Evolutionary conservation across 2,113 vertebrate genomes (phyloP).

Genomic region (Tragulus kanchil): DNA sequence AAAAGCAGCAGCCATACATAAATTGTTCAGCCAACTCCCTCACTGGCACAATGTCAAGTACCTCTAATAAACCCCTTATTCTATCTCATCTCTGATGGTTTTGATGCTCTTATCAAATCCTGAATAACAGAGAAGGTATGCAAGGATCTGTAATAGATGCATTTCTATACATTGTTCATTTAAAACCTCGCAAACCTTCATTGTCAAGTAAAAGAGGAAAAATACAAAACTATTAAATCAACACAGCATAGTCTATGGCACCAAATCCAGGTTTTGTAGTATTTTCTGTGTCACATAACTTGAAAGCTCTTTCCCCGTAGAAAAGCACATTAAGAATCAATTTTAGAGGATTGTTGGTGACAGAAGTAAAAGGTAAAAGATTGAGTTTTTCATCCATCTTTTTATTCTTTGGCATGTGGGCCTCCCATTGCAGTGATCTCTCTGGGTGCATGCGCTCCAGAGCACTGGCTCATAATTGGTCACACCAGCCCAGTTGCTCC

Average conservation of each 20-base stretch:
- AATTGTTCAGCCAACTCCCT: not conserved
- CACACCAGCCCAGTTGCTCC: too few relatives aligned
- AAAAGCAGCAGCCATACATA: not conserved
- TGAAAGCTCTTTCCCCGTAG: not conserved
- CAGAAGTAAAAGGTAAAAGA: too few relatives aligned
- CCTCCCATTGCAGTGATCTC: too few relatives aligned
- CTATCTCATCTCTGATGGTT: not conserved
- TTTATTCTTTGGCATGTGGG: too few relatives aligned
- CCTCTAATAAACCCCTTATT: not conserved
- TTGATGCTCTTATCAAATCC: constrained; percentile 1
- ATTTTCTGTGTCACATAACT: not conserved
- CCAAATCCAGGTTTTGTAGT: not conserved
- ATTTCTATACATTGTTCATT: not conserved
- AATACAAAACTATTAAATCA: not conserved
- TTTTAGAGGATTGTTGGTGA: not conserved
- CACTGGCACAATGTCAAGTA: not conserved
- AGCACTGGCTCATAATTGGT: too few relatives aligned
- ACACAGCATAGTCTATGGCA: not conserved
- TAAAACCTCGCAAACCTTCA: not conserved
- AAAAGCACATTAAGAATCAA: not conserved
- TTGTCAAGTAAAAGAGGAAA: constrained; percentile 14
- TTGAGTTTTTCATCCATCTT: too few relatives aligned
- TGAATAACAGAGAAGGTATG: not conserved
- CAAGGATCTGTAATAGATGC: not conserved
- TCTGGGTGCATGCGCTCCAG: too few relatives aligned